Conservation (phyloP, 1,140 invertebrate species). For the Asbolus verrucosus region DNA sequence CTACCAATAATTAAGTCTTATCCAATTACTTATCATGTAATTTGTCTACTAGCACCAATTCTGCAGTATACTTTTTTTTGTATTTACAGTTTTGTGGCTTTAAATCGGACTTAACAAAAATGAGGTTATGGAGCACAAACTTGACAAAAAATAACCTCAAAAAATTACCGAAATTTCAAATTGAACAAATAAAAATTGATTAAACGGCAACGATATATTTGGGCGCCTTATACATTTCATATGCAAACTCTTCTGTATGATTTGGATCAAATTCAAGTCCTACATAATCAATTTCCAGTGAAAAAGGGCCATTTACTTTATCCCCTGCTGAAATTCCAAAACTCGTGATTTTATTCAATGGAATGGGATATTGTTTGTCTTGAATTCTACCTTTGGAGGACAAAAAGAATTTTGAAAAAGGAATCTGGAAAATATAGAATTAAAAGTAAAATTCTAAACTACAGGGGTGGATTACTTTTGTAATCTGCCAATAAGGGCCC, state of each 20-base stretch:
- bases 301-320: constrained; percentile 84
- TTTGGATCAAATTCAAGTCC: constrained; percentile 83
- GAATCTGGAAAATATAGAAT: constrained; percentile 77
- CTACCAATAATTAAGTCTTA: neutral
- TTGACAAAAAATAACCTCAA: too few relatives aligned
- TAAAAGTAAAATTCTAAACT: neutral
- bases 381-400: constrained; percentile 87
- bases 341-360: constrained; percentile 71
- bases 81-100: too few relatives aligned
- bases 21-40: neutral
- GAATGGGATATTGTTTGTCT: constrained; percentile 79
- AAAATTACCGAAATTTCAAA: constrained; percentile 1
- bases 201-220: constrained; percentile 73
- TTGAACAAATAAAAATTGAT: constrained; percentile 15
- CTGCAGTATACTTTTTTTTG: too few relatives aligned
- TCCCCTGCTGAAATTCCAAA: constrained; percentile 88
- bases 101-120: too few relatives aligned
- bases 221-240: constrained; percentile 86
- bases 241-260: constrained; percentile 86
- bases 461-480: constrained; percentile 26
- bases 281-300: constrained; percentile 94
- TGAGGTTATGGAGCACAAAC: too few relatives aligned
- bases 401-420: constrained; percentile 94
- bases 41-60: too few relatives aligned
- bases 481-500: constrained; percentile 96